Conservation (phyloP, 2,113 vertebrate genomes). For the Urocolius indicus region DNA sequence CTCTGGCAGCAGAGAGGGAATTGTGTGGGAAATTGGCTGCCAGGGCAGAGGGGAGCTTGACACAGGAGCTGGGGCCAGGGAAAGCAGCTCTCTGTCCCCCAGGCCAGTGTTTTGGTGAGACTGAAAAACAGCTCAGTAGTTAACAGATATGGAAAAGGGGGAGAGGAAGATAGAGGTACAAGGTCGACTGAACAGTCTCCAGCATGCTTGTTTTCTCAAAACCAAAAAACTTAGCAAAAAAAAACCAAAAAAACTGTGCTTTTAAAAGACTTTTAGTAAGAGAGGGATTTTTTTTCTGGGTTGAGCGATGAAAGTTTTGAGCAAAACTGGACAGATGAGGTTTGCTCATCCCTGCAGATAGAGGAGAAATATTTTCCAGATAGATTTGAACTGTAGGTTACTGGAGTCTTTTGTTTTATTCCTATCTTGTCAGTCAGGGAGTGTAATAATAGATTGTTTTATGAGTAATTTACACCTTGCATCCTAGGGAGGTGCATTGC, state of each 20-base stretch:
- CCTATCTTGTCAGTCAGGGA: neutral
- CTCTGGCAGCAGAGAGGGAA: neutral
- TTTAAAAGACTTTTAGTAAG: neutral
- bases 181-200: neutral
- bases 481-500: slow-evolving; percentile 86
- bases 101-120: neutral
- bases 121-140: neutral
- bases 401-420: neutral
- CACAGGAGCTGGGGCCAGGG: neutral
- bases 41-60: neutral
- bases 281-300: neutral
- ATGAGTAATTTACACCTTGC: neutral
- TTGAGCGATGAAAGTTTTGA: neutral
- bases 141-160: neutral
- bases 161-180: accelerated
- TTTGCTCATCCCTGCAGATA: neutral
- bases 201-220: neutral
- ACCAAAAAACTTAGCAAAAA: neutral
- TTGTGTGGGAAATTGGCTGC: neutral
- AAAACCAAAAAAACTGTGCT: accelerated
- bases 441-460: neutral
- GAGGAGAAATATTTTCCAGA: neutral
- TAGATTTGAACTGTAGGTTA: neutral
- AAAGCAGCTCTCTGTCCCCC: neutral
- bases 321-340: neutral